Conservation (phyloP, 2,888 invertebrate species). For the Tineola bisselliella region DNA sequence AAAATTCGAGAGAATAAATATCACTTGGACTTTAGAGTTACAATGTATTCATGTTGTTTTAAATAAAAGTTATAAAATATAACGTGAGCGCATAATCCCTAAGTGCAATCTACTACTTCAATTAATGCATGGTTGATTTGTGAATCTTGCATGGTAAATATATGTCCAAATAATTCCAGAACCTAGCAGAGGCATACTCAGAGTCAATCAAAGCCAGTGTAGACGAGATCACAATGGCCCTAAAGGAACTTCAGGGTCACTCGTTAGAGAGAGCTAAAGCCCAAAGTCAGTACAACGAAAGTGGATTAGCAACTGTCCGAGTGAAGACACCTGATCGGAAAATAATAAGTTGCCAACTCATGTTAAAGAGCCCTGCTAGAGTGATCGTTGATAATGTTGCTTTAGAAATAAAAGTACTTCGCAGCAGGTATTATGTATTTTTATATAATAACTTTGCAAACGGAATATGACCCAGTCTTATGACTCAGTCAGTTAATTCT, state of each 20-base stretch:
- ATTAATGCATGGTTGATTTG: too few species aligned
- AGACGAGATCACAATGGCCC: constrained; percentile 29
- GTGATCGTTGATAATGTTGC: constrained; percentile 68
- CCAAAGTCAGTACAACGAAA: constrained; percentile 73
- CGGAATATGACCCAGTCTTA: too few species aligned
- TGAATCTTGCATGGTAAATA: not conserved
- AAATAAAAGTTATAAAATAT: too few species aligned
- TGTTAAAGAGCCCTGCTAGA: constrained; percentile 58
- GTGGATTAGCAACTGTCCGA: constrained; percentile 78
- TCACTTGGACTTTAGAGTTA: too few species aligned
- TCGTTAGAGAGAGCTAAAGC: constrained; percentile 78
- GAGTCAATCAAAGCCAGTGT: not conserved
- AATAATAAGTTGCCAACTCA: constrained; percentile 22
- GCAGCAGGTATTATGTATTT: constrained; percentile 39
- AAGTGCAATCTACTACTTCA: too few species aligned
- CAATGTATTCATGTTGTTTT: too few species aligned
- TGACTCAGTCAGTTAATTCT: too few species aligned
- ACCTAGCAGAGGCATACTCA: not conserved
- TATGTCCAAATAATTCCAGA: not conserved
- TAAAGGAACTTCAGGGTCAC: constrained; percentile 73
- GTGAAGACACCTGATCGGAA: constrained; percentile 66
- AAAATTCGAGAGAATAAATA: not conserved
- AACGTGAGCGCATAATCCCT: too few species aligned
- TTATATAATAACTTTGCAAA: not conserved
- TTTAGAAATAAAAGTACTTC: constrained; percentile 42